A percentile compares a stretch with the other conserved stretches of the same genome.
These are phyloP conservation scores for Phaenicophaeus curvirostris DNA, from an alignment of 2,797 vertebrate species.

Conservation along the genomic window DNA sequence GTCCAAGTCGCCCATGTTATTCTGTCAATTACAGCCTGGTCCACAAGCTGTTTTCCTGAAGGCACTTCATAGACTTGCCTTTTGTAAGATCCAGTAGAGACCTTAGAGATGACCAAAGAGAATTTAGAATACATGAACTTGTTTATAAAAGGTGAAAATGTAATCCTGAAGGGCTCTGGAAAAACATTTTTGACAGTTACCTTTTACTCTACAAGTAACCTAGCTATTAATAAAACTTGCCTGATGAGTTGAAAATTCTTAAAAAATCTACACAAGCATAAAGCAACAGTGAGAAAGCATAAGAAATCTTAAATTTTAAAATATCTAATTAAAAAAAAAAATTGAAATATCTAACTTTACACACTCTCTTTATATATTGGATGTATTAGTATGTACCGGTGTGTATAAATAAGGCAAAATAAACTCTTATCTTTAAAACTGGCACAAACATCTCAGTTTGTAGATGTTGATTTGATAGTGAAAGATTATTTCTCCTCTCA, in stretches of 20 bases:
- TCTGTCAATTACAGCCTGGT: slow-evolving; percentile 91
- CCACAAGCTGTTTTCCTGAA: slow-evolving; percentile 93
- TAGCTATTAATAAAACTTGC: background rate
- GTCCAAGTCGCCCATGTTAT: slow-evolving; percentile 99
- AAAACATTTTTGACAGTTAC: background rate
- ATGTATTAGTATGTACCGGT: background rate
- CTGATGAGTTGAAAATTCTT: background rate
- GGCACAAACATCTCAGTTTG: background rate
- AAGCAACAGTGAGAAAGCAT: background rate
- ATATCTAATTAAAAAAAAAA: background rate
- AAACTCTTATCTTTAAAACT: background rate
- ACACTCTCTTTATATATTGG: background rate
- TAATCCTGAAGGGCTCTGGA: background rate
- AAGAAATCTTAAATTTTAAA: background rate
- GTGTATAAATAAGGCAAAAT: background rate
- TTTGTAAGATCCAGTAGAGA: slow-evolving; percentile 97
- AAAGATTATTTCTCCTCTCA: background rate
- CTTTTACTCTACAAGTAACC: background rate
- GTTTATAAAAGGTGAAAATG: background rate
- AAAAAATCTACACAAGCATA: background rate
- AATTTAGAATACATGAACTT: background rate
- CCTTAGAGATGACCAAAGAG: slow-evolving; percentile 74
- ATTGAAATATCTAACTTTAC: background rate
- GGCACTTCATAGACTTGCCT: slow-evolving; percentile 97
- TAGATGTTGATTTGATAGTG: background rate